These are phyloP conservation scores for Platynereis dumerilii DNA, from an alignment of 2,888 invertebrate species.

Conservation along the genomic window DNA sequence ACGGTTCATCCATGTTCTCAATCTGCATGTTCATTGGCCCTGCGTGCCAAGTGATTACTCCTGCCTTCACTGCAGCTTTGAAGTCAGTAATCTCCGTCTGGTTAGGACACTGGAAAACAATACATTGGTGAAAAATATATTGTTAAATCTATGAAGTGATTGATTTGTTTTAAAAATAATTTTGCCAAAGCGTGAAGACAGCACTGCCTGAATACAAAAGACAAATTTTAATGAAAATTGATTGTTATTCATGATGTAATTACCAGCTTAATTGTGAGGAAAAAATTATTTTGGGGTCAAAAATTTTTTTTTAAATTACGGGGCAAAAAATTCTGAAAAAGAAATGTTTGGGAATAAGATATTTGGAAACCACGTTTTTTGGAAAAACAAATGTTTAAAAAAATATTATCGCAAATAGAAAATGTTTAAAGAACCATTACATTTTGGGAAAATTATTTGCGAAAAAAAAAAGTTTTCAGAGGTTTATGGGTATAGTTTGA, in stretches of 20 bases:
- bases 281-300: background rate
- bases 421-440: no score
- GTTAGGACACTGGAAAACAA: constrained; percentile 49
- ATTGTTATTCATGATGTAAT: background rate
- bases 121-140: background rate
- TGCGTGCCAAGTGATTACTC: constrained; percentile 56
- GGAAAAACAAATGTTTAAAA: no score
- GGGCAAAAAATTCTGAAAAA: no score
- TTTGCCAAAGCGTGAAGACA: no score
- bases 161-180: no score
- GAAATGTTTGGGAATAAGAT: no score
- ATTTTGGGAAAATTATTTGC: no score
- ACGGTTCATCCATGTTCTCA: constrained; percentile 47
- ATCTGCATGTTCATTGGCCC: constrained; percentile 61
- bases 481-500: no score
- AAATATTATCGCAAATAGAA: no score
- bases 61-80: constrained; percentile 41
- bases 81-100: constrained; percentile 38
- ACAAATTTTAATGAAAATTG: background rate
- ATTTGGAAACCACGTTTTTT: no score
- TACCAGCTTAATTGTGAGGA: background rate
- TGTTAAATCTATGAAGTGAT: background rate
- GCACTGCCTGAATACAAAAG: background rate
- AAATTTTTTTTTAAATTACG: no score
- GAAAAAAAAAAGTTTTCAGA: no score